phyloP scores from a whole-genome alignment of 1,140 invertebrate species.

The Cataglyphis hispanica region DNA sequence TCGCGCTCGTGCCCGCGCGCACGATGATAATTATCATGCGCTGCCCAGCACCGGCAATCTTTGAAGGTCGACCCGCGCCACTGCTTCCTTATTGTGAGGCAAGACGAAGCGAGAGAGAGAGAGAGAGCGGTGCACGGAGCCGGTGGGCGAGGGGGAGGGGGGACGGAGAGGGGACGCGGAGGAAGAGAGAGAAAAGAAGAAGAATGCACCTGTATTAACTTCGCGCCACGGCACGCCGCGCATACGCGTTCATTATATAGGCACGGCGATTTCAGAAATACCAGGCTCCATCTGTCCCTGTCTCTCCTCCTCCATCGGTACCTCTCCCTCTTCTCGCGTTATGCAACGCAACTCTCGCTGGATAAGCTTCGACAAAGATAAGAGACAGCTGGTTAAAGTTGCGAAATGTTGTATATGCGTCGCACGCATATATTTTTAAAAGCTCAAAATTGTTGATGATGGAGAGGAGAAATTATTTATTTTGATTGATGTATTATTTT shows the following conservation, averaged over 20 bases:
- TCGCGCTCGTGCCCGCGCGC: constrained; percentile 52
- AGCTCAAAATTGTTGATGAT: neutral
- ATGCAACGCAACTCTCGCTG: constrained; percentile 14
- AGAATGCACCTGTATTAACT: constrained; percentile 67
- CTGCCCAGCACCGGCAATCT: constrained; percentile 73
- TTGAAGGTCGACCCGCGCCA: constrained; percentile 79
- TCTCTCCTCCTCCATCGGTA: constrained; percentile 19
- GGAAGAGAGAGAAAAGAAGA: neutral
- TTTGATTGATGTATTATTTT: neutral
- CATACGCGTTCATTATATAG: constrained; percentile 67
- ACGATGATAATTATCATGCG: constrained; percentile 77
- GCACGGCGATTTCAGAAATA: constrained; percentile 70
- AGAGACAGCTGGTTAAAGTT: neutral
- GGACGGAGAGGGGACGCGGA: neutral
- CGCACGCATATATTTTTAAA: neutral
- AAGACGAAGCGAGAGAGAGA: constrained; percentile 38
- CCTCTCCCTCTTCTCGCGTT: neutral
- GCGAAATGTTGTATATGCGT: neutral
- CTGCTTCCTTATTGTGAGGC: constrained; percentile 79
- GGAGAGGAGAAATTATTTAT: neutral
- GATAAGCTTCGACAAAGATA: constrained; percentile 27
- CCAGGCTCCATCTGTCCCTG: neutral
- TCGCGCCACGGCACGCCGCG: constrained; percentile 57
- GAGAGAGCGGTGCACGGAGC: neutral
- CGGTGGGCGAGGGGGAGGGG: neutral